phyloP scores from a whole-genome alignment of 23 tunicate species.

The Ciona savignyi region DNA sequence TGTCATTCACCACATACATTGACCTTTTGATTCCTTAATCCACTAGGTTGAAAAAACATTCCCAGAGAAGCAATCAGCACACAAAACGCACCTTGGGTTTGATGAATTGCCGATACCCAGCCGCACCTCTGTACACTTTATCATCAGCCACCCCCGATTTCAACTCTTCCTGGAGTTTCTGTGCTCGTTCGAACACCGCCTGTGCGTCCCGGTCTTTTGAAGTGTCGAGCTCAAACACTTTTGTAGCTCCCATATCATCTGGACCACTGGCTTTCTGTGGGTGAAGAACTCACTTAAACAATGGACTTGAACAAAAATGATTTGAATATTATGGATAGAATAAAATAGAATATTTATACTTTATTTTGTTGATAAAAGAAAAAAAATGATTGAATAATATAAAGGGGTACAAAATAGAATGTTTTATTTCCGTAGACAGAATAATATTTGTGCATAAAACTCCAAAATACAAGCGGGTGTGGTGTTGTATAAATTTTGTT shows the following conservation, averaged over 20 bases:
- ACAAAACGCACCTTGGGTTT: constrained; percentile 57
- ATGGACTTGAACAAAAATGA: too few species aligned
- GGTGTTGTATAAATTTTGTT: too few species aligned
- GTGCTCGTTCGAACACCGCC: constrained; percentile 79
- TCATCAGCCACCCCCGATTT: constrained; percentile 61
- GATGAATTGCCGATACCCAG: constrained; percentile 83
- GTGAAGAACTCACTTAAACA: too few species aligned
- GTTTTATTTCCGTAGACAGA: neutral
- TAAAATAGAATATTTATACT: neutral
- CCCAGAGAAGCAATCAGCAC: too few species aligned
- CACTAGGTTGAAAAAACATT: too few species aligned
- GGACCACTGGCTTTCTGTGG: constrained; percentile 95
- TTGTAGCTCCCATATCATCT: constrained; percentile 94
- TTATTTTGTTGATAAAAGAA: constrained; percentile 5
- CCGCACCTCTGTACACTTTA: constrained; percentile 66
- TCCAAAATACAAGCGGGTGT: too few species aligned
- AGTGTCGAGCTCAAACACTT: constrained; percentile 75
- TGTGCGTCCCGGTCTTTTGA: constrained; percentile 80
- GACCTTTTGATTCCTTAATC: too few species aligned
- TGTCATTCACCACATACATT: too few species aligned
- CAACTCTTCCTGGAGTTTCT: constrained; percentile 71
- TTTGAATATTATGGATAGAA: too few species aligned
- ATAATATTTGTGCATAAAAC: neutral
- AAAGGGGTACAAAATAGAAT: neutral
- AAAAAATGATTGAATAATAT: neutral